These are phyloP conservation scores for Mastomys coucha DNA, from an alignment of 2,113 vertebrate genomes.

Conservation along the genomic window DNA sequence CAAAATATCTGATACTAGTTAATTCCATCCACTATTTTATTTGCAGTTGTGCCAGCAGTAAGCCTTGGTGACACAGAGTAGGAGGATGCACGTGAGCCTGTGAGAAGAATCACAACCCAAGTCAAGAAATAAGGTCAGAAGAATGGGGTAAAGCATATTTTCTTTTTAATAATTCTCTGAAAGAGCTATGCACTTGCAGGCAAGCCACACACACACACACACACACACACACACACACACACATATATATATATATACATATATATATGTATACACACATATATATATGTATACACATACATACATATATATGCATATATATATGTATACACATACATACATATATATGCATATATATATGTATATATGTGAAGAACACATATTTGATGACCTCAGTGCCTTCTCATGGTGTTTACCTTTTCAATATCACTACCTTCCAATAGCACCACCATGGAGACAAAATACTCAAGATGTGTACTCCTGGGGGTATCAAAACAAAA, in stretches of 20 bases:
- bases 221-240: no score
- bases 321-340: no score
- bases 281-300: no score
- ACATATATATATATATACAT: no score
- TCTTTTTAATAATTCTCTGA: rapidly evolving
- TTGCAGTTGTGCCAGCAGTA: not conserved
- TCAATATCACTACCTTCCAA: not conserved
- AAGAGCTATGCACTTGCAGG: no score
- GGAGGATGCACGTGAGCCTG: rapidly evolving
- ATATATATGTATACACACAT: no score
- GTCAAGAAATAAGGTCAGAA: not conserved
- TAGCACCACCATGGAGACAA: not conserved
- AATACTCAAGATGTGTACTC: not conserved
- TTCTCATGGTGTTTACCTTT: rapidly evolving
- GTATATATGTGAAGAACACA: not conserved
- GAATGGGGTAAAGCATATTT: not conserved
- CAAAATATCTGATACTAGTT: not conserved
- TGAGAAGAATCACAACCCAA: not conserved
- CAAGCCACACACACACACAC: no score
- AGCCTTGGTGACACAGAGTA: not conserved
- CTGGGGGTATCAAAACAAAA: not conserved
- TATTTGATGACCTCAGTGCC: not conserved
- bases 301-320: no score
- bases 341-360: no score
- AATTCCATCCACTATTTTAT: not conserved